phyloP scores from a whole-genome alignment of 92 coral and sea anemone genomes.

The Chrysogorgia sp. region DNA sequence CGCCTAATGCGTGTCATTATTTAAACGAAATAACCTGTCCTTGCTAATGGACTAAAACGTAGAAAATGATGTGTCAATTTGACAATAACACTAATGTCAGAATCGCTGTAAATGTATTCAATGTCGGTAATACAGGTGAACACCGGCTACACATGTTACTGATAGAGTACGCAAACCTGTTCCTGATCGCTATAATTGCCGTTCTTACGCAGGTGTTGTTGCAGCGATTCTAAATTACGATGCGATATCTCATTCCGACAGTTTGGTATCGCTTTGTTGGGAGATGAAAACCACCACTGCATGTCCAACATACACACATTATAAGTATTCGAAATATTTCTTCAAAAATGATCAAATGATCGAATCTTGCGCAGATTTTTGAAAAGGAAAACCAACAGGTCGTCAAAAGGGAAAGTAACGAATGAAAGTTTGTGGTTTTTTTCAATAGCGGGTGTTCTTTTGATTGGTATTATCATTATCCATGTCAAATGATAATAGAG shows the following conservation, averaged over 20 bases:
- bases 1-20: background rate
- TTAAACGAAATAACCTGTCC: conserved; percentile 1
- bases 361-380: background rate
- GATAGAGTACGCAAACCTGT: too few relatives aligned
- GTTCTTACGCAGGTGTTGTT: too few relatives aligned
- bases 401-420: conserved; percentile 29
- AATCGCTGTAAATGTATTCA: too few relatives aligned
- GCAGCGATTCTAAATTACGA: too few relatives aligned
- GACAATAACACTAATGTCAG: too few relatives aligned
- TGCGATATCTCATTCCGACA: conserved; percentile 14
- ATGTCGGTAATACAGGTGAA: too few relatives aligned
- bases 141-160: too few relatives aligned
- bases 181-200: too few relatives aligned
- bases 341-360: background rate
- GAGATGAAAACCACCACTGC: background rate
- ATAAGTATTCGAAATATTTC: background rate
- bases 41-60: background rate
- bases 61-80: too few relatives aligned
- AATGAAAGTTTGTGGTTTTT: conserved; percentile 4
- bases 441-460: conserved; percentile 32
- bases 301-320: background rate
- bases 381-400: background rate
- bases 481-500: background rate
- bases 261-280: background rate
- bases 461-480: background rate